A percentile compares a stretch with the other conserved stretches of the same genome.
Conservation (phyloP, 2,797 vertebrate species). For the Danio aesculapii region DNA sequence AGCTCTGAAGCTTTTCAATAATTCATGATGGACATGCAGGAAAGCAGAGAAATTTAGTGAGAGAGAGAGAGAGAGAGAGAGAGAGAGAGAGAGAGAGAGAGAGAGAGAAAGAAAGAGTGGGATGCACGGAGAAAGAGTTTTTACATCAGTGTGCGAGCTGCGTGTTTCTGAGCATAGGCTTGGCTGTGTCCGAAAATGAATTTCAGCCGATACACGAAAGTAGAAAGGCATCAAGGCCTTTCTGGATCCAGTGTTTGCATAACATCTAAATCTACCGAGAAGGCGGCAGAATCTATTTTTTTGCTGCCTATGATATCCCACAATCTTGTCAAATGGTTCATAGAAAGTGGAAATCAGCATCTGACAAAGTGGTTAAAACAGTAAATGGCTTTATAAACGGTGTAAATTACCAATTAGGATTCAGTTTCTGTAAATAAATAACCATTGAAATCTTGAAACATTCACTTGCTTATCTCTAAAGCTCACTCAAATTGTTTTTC, state of each 20-base stretch:
- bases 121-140: neutral
- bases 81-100: neutral
- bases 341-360: neutral
- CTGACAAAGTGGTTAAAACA: neutral
- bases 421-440: neutral
- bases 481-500: neutral
- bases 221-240: constrained; percentile 10
- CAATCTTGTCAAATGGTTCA: neutral
- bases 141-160: neutral
- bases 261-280: constrained; percentile 5
- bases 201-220: neutral
- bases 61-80: neutral
- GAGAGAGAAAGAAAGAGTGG: too few relatives aligned
- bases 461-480: neutral
- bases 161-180: constrained; percentile 20
- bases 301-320: neutral
- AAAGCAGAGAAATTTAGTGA: neutral
- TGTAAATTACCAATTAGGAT: neutral
- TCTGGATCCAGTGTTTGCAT: constrained; percentile 8
- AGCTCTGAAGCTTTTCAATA: constrained; percentile 42
- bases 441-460: neutral
- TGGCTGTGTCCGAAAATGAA: neutral
- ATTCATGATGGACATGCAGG: constrained; percentile 42
- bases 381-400: neutral
- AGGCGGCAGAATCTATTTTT: constrained; percentile 5